Base-by-base conservation (phyloP, 2,888 invertebrate genomes). In the Osedax frankpressi region DNA sequence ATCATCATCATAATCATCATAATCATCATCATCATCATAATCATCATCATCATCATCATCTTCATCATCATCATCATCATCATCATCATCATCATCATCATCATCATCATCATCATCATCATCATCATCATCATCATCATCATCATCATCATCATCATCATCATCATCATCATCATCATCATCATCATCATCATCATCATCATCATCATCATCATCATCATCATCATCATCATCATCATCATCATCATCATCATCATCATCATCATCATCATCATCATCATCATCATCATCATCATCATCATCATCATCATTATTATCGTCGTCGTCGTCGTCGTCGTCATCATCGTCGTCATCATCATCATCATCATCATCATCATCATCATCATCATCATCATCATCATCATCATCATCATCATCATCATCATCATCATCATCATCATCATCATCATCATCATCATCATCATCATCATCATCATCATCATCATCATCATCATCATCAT, bases 11-110 rank as follows among this genome's bases (percentile, higher is more conserved):
- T n/a, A n/a, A n/a, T n/a, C n/a, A n/a, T n/a, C n/a, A n/a, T n/a
- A n/a, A n/a, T n/a, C n/a, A n/a, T n/a, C n/a, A n/a, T n/a, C n/a
- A n/a, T n/a, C n/a, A n/a, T n/a, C n/a, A n/a, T n/a, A n/a, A n/a
- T n/a, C n/a, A n/a, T n/a, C n/a, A n/a, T n/a, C n/a, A n/a, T n/a
- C 28, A 25, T 2, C 14, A 44, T 24, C 19, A 11, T 24, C 73
- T 65, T 62, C 62, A 74, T 73, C 72, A 73, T 2, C 72, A 28
- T 27, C 72, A 73, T 63, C 30, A 74, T 74, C 74, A 74, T 59
- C 62, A 73, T 74, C 74, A 73, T 74, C 72, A 62, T 73, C 74
- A 73, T 73, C 74, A 63, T 73, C 72, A 73, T 74, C 74, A 63
- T 74, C 74, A 73, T 62, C 74, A 74, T 6, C 63, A 74, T 74